Conservation (phyloP, 2,888 invertebrate species). For the Hypomecis atomaria region DNA sequence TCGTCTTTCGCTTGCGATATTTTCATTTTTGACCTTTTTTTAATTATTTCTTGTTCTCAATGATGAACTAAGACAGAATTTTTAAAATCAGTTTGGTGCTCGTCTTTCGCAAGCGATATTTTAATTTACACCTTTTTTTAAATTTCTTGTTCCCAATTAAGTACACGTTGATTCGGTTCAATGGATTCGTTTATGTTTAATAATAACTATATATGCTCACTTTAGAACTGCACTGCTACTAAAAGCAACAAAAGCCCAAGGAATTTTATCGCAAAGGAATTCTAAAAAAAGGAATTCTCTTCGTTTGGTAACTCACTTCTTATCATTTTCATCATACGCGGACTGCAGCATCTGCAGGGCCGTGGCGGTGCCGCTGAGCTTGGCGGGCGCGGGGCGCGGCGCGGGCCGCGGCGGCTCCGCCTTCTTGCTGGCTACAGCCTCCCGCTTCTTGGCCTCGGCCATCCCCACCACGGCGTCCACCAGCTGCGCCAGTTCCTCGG, state of each 20-base stretch:
- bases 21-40: too few relatives aligned
- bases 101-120: neutral
- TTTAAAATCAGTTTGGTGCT: neutral
- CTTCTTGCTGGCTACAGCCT: constrained; percentile 56
- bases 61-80: too few relatives aligned
- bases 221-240: too few relatives aligned
- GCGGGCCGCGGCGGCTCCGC: constrained; percentile 22
- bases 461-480: constrained; percentile 89
- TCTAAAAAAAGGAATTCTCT: constrained; percentile 22
- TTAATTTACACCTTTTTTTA: too few relatives aligned
- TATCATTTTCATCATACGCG: constrained; percentile 75
- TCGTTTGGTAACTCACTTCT: constrained; percentile 52
- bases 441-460: constrained; percentile 76
- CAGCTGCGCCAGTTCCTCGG: constrained; percentile 90
- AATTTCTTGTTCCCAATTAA: too few relatives aligned
- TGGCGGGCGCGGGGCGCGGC: constrained; percentile 17
- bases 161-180: too few relatives aligned
- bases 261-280: neutral
- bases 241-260: neutral
- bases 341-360: constrained; percentile 78
- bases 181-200: too few relatives aligned
- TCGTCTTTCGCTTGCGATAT: neutral
- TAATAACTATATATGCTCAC: too few relatives aligned
- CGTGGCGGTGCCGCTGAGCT: constrained; percentile 59
- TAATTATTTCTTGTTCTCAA: too few relatives aligned